These are phyloP conservation scores for Cyprinodon tularosa DNA, from an alignment of 2,113 vertebrate species.

Conservation along the genomic window DNA sequence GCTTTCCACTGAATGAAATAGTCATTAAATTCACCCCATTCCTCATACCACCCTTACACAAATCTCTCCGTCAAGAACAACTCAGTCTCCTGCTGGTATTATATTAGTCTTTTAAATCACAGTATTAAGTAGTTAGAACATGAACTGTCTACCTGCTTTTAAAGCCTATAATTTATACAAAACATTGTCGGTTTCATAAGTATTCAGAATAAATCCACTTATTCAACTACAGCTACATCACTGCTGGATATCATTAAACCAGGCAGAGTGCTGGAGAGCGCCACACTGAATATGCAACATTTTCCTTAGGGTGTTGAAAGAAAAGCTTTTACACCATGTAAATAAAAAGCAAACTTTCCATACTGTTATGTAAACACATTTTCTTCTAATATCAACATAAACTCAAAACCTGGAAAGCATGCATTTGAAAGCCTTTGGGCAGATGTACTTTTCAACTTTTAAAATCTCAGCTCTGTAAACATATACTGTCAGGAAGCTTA, in stretches of 20 bases:
- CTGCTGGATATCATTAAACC: slow-evolving; percentile 26
- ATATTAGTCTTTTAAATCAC: not conserved
- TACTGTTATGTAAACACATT: not conserved
- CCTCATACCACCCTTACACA: not conserved
- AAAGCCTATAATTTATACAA: slow-evolving; percentile 25
- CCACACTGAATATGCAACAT: not conserved
- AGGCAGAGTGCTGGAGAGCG: slow-evolving; percentile 3
- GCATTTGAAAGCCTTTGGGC: not conserved
- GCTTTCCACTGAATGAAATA: not conserved
- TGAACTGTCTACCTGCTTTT: not conserved
- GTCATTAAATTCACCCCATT: not conserved
- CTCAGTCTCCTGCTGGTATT: not conserved
- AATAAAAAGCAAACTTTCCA: not conserved
- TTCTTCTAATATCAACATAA: not conserved
- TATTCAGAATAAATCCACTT: slow-evolving; percentile 19
- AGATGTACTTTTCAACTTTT: not conserved
- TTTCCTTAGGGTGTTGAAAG: not conserved
- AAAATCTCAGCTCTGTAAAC: not conserved
- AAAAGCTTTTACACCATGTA: not conserved
- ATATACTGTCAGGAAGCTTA: not conserved
- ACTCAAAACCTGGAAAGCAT: not conserved
- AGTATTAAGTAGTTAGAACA: not conserved
- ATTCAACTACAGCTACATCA: slow-evolving; percentile 11
- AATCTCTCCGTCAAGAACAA: not conserved
- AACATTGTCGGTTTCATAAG: slow-evolving; percentile 25